Evolutionary conservation across 2,888 invertebrate genomes (phyloP), one percentile per base, ranked within the genome.

Genomic region (Agelastica alni): DNA sequence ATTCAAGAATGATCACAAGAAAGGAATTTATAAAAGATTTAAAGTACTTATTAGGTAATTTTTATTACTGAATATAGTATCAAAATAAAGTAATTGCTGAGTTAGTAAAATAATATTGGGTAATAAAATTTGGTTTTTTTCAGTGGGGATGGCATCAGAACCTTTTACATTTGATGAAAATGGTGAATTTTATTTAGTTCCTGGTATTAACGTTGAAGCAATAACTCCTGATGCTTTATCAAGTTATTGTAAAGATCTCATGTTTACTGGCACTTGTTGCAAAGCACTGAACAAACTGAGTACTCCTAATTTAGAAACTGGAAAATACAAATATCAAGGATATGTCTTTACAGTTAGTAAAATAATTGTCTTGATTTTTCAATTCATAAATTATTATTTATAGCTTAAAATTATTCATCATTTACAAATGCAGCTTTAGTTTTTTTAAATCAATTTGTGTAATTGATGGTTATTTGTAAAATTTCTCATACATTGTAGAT

Each of bases 81-180:
- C n/a, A n/a, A n/a, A n/a, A n/a, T n/a, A n/a, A n/a, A n/a, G n/a
- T n/a, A n/a, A n/a, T n/a, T n/a, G n/a, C n/a, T n/a, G n/a, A n/a
- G n/a, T n/a, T n/a, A n/a, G n/a, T n/a, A n/a, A n/a, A n/a, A n/a
- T n/a, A n/a, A n/a, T n/a, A n/a, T n/a, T n/a, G n/a, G n/a, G n/a
- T n/a, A n/a, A n/a, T n/a, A n/a, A n/a, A 20, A n/a, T 14, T 45
- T 31, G 2, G 5, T 22, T 22, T 55, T 42, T 74, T 70, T 43
- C 53, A 77, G 76, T 75, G 56, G 77, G 76, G 3, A 70, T 76
- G 63, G 66, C 71, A 18, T 73, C 75, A 1, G 68, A 71, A 51
- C 69, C 68, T 4, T 77, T 76, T 56, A 60, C 57, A 34, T 63
- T 65, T 31, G 67, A 71, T 53, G 60, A 58, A 22, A 56, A 64